Base-by-base conservation (phyloP, 2,113 vertebrate species). In the Solenodon paradoxus region DNA sequence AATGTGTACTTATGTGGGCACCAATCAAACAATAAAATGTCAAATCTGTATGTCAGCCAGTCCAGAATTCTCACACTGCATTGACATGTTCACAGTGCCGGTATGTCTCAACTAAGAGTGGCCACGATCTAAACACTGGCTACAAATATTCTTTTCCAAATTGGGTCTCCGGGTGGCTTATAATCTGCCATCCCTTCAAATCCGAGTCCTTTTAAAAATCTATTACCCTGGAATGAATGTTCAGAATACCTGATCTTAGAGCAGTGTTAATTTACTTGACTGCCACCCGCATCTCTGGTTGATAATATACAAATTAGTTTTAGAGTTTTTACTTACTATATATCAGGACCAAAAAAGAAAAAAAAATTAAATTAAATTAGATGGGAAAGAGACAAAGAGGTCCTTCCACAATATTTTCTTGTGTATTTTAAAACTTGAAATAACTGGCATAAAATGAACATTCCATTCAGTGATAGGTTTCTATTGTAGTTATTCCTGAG, bases 1-100 rank as follows among this genome's bases (percentile, higher is more conserved):
- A 96, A 94, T 91, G 22, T 75, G 80, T 95, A 94, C 87, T 95
- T 95, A 69, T 86, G 84, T 90, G 51, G 78, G 72, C 42, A 96
- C 80, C 95, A 96, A 96, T 94, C 91, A 96, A 96, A 96, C 64
- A 96, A 66, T 96, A 87, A 92, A 95, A 97, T 84, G 92, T 90
- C 69, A 97, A 96, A 96, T 88, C 72, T 93, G 45, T 79, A 82
- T 45, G 68, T 81, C 66, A 69, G 32, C 89, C 92, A 75, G 89
- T 92, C 88, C 84, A 90, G 91, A 94, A 95, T 47, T 49, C 55
- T 85, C 92, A 85, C 83, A 63, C 85, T 47, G 81, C 69, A 88
- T 61, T 88, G 90, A 86, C 57, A 42, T 63, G 15, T 81, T 66
- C 74, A 78, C n/a, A 88, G 71, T 75, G 77, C 51, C 88, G 63